A percentile compares a stretch with the other conserved stretches of the same genome.
phyloP scores from a whole-genome alignment of 2,888 invertebrate species.

The Mimachlamys varia region DNA sequence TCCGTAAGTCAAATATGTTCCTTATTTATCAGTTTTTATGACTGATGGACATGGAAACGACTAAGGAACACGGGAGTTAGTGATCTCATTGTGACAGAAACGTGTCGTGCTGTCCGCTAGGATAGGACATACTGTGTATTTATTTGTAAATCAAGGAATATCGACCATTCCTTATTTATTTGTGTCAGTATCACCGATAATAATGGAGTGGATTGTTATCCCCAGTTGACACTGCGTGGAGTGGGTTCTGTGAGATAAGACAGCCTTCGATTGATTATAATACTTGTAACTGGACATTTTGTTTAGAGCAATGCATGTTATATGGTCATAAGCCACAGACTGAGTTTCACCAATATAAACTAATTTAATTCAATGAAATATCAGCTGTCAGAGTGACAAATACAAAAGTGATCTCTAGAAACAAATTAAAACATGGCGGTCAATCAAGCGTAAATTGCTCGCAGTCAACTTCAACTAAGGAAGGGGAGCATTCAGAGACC shows the following conservation, averaged over 20 bases:
- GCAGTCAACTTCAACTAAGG: not conserved
- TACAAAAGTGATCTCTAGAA: not conserved
- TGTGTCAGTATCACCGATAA: not conserved
- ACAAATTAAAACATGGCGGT: not conserved
- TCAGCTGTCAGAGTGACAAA: not conserved
- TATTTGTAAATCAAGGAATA: not conserved
- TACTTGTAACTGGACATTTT: not conserved
- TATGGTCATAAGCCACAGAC: not conserved
- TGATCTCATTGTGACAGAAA: not conserved
- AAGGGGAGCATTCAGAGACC: not conserved
- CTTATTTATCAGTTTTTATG: conserved; percentile 28
- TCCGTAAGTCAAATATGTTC: conserved; percentile 1
- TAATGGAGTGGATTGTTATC: not conserved
- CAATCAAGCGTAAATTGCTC: not conserved
- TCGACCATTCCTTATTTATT: not conserved
- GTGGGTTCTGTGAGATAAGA: not conserved
- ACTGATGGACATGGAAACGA: conserved; percentile 9
- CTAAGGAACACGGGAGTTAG: not conserved
- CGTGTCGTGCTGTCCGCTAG: not conserved
- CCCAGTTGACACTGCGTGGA: not conserved
- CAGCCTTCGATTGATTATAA: not conserved
- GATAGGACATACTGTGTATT: not conserved
- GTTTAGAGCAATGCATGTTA: not conserved
- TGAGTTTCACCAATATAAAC: not conserved
- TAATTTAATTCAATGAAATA: not conserved